Base-by-base conservation (phyloP, 2,797 vertebrate species). In the Sebastes variabilis region DNA sequence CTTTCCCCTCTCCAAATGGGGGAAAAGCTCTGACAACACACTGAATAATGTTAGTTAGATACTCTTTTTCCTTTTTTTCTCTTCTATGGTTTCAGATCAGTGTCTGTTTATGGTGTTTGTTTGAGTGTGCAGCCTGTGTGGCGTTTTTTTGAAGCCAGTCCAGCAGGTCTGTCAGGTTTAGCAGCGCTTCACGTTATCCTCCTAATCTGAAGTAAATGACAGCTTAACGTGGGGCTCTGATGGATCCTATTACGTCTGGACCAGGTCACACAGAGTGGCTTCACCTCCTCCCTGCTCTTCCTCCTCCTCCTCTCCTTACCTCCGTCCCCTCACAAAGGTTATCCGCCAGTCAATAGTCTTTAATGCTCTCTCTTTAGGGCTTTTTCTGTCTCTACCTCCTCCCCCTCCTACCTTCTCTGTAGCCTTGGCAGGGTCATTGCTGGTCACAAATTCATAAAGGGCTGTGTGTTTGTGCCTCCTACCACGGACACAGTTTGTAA, bases 321-420 rank as follows among this genome's bases (percentile, higher is more conserved):
- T 84, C 80, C 83, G 83, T 89, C 82, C 80, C 75, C 77, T 87
- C 73, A 79, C 76, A 93, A 91, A 93, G 92, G 91, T 94, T 89
- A 93, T 89, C 91, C 73, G 70, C 89, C 90, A 90, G 89, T 94
- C 93, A 89, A 88, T 93, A 92, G 88, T 89, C 88, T 92, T 88
- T 87, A 91, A 83, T 89, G 84, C 86, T 82, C 87, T 87, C 75
- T 84, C 25, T 72, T 72, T 60, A 69, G 30, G 79, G 84, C 79
- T 85, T 88, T 83, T 84, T 80, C 77, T 61, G 34, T 66, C 80
- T 73, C 66, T 29, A 4, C 13, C 38, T 42, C 32, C 11, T 56
- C 73, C 46, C 27, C 60, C 42, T 59, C 77, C 1, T 72, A 79
- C 32, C 32, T 59, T 34, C 58, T 52, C 59, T 34, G 32, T 68